Conservation (phyloP, 2,888 invertebrate species). For the Tenthredo distinguenda region DNA sequence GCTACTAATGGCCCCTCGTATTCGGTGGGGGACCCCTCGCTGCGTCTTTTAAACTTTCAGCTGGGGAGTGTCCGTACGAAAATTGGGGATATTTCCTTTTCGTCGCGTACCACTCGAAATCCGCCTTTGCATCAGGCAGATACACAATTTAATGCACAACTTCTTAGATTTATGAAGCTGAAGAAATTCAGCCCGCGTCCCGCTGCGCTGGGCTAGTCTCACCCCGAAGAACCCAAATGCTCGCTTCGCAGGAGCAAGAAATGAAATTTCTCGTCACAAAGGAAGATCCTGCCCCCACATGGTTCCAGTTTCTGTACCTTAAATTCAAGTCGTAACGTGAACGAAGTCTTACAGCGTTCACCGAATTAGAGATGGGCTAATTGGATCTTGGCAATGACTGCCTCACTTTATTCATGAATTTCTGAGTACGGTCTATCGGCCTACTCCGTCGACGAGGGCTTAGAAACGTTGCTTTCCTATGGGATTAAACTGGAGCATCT, state of each 20-base stretch:
- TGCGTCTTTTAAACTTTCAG: constrained; percentile 46
- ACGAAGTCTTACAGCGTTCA: not conserved
- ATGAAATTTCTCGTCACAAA: too few species aligned
- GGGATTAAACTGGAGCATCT: not conserved
- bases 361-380: not conserved
- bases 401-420: not conserved
- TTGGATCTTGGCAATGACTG: not conserved
- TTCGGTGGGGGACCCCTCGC: constrained; percentile 36
- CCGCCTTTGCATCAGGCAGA: not conserved
- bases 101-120: constrained; percentile 42
- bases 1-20: constrained; percentile 49
- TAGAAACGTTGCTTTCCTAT: not conserved
- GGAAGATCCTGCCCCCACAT: not conserved
- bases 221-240: not conserved
- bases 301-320: not conserved
- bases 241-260: not conserved
- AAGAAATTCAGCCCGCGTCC: not conserved
- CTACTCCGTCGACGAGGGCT: not conserved
- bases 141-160: constrained; percentile 17
- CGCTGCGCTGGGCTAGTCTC: not conserved
- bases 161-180: constrained; percentile 17
- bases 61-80: constrained; percentile 33
- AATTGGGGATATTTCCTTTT: constrained; percentile 43
- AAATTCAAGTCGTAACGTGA: not conserved
- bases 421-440: not conserved